Percentiles rank a stretch among this genome's conserved stretches.
These are phyloP conservation scores for Phlogophora meticulosa DNA, from an alignment of 2,888 invertebrate species.

Conservation along the genomic window DNA sequence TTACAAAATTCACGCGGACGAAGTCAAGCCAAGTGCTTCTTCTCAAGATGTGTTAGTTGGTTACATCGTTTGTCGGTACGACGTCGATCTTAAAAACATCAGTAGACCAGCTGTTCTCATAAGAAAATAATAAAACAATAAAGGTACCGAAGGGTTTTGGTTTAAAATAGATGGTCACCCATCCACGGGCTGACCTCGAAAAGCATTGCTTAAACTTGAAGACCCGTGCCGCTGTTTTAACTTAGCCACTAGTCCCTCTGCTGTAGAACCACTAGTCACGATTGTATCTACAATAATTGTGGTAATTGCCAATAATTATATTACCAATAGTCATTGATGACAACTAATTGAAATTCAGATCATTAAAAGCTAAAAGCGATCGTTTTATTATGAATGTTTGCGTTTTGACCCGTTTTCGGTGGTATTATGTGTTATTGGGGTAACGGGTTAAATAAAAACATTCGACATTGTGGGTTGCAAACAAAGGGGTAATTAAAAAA, in stretches of 20 bases:
- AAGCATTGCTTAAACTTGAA: no score
- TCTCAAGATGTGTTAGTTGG: no score
- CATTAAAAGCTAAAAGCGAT: slow-evolving; percentile 18
- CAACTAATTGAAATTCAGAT: slow-evolving; percentile 36
- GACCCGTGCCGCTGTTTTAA: no score
- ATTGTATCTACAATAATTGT: neutral
- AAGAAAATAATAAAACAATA: no score
- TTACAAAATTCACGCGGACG: no score
- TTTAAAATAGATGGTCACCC: no score
- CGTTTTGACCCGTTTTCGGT: slow-evolving; percentile 24
- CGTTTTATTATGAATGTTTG: slow-evolving; percentile 29
- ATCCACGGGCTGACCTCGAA: no score
- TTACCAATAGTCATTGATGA: slow-evolving; percentile 9
- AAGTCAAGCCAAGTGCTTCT: no score
- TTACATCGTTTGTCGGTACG: no score
- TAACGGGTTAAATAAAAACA: slow-evolving; percentile 8
- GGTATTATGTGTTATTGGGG: slow-evolving; percentile 4
- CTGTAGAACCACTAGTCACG: neutral
- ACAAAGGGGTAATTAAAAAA: slow-evolving; percentile 34
- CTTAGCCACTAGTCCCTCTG: neutral
- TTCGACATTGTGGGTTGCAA: neutral
- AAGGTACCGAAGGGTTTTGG: no score
- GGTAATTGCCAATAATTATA: neutral
- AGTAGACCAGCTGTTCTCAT: no score
- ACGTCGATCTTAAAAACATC: no score